Base-by-base conservation (phyloP, 1,140 invertebrate species). In the Nixonia krombeini region DNA sequence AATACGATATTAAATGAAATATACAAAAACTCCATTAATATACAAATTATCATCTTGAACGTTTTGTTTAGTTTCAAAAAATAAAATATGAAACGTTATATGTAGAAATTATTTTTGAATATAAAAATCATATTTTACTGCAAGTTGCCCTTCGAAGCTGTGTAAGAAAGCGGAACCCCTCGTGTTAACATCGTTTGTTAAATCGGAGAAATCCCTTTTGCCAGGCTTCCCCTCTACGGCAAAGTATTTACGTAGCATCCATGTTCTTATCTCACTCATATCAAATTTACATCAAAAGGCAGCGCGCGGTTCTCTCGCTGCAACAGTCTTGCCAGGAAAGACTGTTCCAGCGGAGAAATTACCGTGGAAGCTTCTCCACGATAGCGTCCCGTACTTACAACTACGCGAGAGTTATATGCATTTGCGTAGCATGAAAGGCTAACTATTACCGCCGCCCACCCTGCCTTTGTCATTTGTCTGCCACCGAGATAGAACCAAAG, bases 401-500 rank as follows among this genome's bases (percentile, higher is more conserved):
- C 37, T 40, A 28, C 46, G 21, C 33, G 57, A 73, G 73, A 80
- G 74, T 80, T 80, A 78, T n/a, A n/a, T 78, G 75, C 75, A 71
- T 78, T 75, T 71, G 61, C 66, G 61, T 76, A 59, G 70, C 73
- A 76, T 79, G 76, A 77, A 79, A 78, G 70, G 72, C 62, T 61
- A 70, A 73, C 58, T 57, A 72, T 33, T 61, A 37, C 41, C 49
- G 53, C 45, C 38, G n/a, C n/a, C 55, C 71, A 58, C 73, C 68
- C 70, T 70, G 29, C 55, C 57, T 64, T 62, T 74, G 72, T 79
- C 77, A 78, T 80, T 80, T 80, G 78, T 80, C 78, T 80, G 79
- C 67, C 76, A 78, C 78, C 66, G 66, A 75, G 77, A 79, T 79
- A 78, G 78, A 76, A 70, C 51, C 71, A 76, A 80, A 80, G 70